Percentiles rank a stretch among this genome's conserved stretches.
Evolutionary conservation across 1,140 invertebrate genomes (phyloP).

Genomic region (Sitodiplosis mosellana): DNA sequence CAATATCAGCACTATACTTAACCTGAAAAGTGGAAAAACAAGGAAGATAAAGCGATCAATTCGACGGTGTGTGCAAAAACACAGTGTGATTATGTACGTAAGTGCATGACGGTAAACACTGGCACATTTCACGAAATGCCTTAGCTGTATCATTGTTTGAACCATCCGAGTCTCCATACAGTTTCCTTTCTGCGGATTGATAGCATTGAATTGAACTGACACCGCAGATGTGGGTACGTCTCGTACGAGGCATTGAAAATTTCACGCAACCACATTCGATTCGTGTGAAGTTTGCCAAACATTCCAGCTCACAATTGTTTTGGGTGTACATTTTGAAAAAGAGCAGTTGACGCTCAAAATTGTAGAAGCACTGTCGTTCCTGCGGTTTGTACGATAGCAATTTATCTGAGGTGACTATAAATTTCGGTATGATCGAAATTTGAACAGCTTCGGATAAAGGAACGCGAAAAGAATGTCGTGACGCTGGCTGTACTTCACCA

Average conservation of each 20-base stretch:
- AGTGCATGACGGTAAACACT: too few species aligned
- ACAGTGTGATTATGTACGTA: too few species aligned
- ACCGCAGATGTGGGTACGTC: too few species aligned
- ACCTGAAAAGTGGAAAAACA: too few species aligned
- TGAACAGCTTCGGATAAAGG: conserved; percentile 44
- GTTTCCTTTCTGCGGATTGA: too few species aligned
- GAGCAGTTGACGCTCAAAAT: conserved; percentile 33
- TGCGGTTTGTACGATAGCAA: conserved; percentile 25
- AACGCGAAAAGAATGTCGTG: conserved; percentile 34
- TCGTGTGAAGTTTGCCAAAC: conserved; percentile 40
- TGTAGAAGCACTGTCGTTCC: conserved; percentile 37
- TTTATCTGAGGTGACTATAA: conserved; percentile 37
- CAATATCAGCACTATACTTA: too few species aligned
- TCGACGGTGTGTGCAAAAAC: too few species aligned
- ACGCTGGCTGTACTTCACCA: conserved; percentile 32
- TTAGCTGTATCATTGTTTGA: too few species aligned
- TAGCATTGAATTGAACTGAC: too few species aligned
- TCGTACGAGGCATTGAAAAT: conserved; percentile 46
- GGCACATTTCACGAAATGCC: too few species aligned
- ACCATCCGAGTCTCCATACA: too few species aligned
- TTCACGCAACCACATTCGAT: conserved; percentile 36
- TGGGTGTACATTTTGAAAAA: conserved; percentile 44
- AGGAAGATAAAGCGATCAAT: too few species aligned
- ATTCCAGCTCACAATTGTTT: conserved; percentile 42
- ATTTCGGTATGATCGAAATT: conserved; percentile 32